phyloP scores from a whole-genome alignment of 2,113 vertebrate species.

The Cephalopterus ornatus region DNA sequence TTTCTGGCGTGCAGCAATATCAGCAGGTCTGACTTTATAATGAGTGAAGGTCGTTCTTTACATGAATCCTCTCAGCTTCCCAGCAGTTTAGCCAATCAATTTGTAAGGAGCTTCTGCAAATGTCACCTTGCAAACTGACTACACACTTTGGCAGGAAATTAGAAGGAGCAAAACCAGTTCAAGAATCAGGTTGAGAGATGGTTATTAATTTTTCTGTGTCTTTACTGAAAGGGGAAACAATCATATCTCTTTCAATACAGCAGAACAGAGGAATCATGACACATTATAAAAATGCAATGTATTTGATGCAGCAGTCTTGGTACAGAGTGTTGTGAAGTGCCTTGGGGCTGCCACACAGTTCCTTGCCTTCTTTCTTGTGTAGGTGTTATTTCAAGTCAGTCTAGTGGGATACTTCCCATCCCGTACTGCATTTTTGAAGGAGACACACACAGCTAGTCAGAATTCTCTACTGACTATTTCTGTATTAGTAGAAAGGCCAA shows the following conservation, averaged over 20 bases:
- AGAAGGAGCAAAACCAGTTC: slow-evolving; percentile 30
- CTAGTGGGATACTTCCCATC: not conserved
- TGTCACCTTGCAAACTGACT: slow-evolving; percentile 55
- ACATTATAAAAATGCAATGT: not conserved
- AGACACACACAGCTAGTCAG: not conserved
- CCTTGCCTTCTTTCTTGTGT: not conserved
- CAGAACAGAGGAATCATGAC: not conserved
- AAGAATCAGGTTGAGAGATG: not conserved
- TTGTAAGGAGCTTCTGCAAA: slow-evolving; percentile 25
- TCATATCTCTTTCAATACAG: slow-evolving; percentile 30
- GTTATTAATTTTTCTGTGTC: slow-evolving; percentile 39
- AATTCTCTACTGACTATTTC: not conserved
- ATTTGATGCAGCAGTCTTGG: not conserved
- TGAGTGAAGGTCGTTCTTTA: not conserved
- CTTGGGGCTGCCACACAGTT: not conserved
- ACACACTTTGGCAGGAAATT: slow-evolving; percentile 29
- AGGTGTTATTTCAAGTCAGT: slow-evolving; percentile 12
- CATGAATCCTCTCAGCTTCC: not conserved
- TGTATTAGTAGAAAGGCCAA: not conserved
- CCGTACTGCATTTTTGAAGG: not conserved
- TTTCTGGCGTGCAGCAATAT: not conserved
- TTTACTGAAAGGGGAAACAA: slow-evolving; percentile 23
- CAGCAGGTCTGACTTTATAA: slow-evolving; percentile 10
- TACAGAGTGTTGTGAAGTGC: not conserved
- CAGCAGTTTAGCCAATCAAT: slow-evolving; percentile 35